Conservation (phyloP, 2,797 vertebrate species). For the Mycteria americana region DNA sequence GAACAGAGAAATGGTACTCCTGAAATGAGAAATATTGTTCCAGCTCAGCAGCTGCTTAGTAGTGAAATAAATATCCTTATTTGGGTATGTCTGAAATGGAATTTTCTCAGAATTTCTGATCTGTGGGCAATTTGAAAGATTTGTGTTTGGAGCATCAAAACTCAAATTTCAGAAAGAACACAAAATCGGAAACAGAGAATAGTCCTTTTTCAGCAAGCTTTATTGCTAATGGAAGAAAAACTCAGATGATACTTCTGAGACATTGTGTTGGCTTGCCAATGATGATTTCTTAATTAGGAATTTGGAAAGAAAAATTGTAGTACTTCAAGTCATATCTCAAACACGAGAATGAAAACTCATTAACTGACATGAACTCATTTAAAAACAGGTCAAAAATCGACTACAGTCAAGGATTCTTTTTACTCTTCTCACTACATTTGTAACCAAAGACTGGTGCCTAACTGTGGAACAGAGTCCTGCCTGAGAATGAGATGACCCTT, state of each 20-base stretch:
- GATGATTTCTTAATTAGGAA: neutral
- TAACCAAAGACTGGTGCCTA: neutral
- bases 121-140: neutral
- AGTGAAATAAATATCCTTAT: neutral
- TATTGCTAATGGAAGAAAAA: slow-evolving; percentile 33
- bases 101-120: slow-evolving; percentile 3
- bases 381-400: neutral
- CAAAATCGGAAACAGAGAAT: neutral
- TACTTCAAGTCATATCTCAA: neutral
- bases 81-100: neutral
- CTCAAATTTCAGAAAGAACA: neutral
- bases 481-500: neutral
- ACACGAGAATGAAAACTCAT: neutral
- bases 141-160: neutral
- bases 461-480: neutral
- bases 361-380: neutral
- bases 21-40: slow-evolving; percentile 1
- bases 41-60: neutral
- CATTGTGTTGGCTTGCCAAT: neutral
- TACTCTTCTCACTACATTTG: neutral
- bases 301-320: neutral
- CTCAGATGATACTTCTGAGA: neutral
- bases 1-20: neutral
- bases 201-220: neutral
- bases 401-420: neutral